Percentiles rank a stretch among this genome's conserved stretches.
phyloP scores from a whole-genome alignment of 1,140 invertebrate genomes.

The Melitaea cinxia region DNA sequence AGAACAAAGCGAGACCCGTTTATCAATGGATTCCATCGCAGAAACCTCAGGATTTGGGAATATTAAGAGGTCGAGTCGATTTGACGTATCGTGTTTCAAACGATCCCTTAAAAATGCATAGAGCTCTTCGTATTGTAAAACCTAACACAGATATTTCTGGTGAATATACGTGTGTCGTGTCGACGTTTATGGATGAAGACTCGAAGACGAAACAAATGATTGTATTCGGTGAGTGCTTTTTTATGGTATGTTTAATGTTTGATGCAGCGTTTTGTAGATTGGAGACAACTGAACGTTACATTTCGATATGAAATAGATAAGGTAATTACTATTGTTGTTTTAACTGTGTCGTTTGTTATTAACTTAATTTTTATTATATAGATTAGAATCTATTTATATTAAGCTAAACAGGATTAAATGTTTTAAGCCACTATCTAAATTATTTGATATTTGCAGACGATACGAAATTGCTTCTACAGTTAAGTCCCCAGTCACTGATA shows the following conservation, averaged over 20 bases:
- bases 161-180: constrained; percentile 88
- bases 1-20: constrained; percentile 84
- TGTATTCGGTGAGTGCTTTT: constrained; percentile 84
- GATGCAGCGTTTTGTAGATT: neutral
- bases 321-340: too few relatives aligned
- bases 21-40: constrained; percentile 90
- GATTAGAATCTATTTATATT: too few relatives aligned
- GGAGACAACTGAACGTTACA: neutral
- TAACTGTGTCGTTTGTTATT: too few relatives aligned
- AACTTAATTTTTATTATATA: too few relatives aligned
- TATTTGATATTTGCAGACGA: too few relatives aligned
- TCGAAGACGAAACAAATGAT: constrained; percentile 85
- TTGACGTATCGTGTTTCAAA: constrained; percentile 83
- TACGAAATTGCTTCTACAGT: too few relatives aligned
- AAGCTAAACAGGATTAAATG: too few relatives aligned
- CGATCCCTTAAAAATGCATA: constrained; percentile 83
- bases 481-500: too few relatives aligned
- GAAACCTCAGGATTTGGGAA: constrained; percentile 84
- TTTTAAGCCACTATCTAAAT: too few relatives aligned
- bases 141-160: constrained; percentile 87
- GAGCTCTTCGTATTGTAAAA: constrained; percentile 86
- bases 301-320: neutral
- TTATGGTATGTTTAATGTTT: constrained; percentile 27
- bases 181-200: constrained; percentile 86
- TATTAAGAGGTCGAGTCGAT: constrained; percentile 85